Evolutionary conservation across 1,140 invertebrate genomes (phyloP).

Genomic region (Theocolax elegans): DNA sequence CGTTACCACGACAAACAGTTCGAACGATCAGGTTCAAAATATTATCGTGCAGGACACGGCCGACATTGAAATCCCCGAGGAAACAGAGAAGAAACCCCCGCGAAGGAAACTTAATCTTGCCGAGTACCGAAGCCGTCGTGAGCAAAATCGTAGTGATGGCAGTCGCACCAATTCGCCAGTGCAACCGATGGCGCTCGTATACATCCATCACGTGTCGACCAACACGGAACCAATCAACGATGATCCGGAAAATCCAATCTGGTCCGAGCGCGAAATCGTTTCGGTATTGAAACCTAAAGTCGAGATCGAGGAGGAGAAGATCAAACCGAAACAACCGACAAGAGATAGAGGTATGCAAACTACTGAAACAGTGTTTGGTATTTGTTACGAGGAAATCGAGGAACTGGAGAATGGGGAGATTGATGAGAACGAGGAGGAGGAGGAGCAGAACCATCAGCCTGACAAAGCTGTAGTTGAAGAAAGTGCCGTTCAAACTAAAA

Average conservation of each 20-base stretch:
- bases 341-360: slow-evolving; percentile 51
- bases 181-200: slow-evolving; percentile 52
- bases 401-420: neutral
- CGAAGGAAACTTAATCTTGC: slow-evolving; percentile 66
- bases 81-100: slow-evolving; percentile 51
- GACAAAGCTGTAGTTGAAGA: slow-evolving; percentile 2
- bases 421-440: neutral
- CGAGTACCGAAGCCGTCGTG: slow-evolving; percentile 65
- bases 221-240: slow-evolving; percentile 53
- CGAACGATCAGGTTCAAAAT: slow-evolving; percentile 50
- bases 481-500: neutral
- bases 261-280: slow-evolving; percentile 56
- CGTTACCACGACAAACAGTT: slow-evolving; percentile 51
- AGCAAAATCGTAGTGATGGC: slow-evolving; percentile 56
- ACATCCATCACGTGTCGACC: slow-evolving; percentile 55
- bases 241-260: slow-evolving; percentile 48
- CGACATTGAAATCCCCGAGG: slow-evolving; percentile 39
- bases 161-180: slow-evolving; percentile 52
- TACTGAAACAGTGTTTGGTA: slow-evolving; percentile 51
- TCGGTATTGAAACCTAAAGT: slow-evolving; percentile 51
- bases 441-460: neutral
- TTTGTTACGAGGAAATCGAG: neutral
- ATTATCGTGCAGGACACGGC: slow-evolving; percentile 47
- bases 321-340: slow-evolving; percentile 44
- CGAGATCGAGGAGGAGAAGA: slow-evolving; percentile 53